Base-by-base conservation (phyloP, 37 sponge, comb jelly and placozoan species). In the Geodia barretti region DNA sequence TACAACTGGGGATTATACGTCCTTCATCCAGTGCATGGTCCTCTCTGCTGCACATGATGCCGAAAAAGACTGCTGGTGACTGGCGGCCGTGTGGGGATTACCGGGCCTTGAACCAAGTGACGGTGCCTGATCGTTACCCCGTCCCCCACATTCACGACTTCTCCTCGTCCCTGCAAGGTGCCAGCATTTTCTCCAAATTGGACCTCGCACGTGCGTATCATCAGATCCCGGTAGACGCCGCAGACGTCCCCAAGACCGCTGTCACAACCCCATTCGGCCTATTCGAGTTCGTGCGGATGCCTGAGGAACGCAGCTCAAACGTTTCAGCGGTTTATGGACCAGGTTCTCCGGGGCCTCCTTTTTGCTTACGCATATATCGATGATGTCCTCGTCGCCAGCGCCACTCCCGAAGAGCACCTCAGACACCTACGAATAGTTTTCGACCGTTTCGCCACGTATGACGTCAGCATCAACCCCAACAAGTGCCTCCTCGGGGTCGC, bases 81-180 rank as follows among this genome's bases (percentile, higher is more conserved):
- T 87, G 92, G 92, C 73, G 88, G 21, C 92, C 84, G 3, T 87
- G 92, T 83, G 92, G 84, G 30, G 92, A 87, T 74, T 91, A 87
- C 70, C 83, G 80, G 1, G 84, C 92, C 20, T 77, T 92, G 34
- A 92, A 92, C 85, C 60, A 39, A 33, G 37, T 39, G 37, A 84
- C 92, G 34, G 60, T 61, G 8, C 80, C 87, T 8, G 92, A 90
- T 40, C 39, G 86, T 9, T 90, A 90, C 41, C 91, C 87, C 9
- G 70, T 90, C 35, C 87, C 91, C 1, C 91, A 90, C 60, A 77
- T 90, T 24, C 87, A 81, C 39, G 81, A 90, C 62, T 90, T 90
- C 63, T 62, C 90, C 8, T 40, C 67, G 29, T 59, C 74, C 42
- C 80, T 84, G 0, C 83, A 82, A 21, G 83, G 89, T 25, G 40